Percentiles rank a stretch among this genome's conserved stretches.
phyloP scores from a whole-genome alignment of 2,797 vertebrate genomes.

The Urosaurus nigricauda region DNA sequence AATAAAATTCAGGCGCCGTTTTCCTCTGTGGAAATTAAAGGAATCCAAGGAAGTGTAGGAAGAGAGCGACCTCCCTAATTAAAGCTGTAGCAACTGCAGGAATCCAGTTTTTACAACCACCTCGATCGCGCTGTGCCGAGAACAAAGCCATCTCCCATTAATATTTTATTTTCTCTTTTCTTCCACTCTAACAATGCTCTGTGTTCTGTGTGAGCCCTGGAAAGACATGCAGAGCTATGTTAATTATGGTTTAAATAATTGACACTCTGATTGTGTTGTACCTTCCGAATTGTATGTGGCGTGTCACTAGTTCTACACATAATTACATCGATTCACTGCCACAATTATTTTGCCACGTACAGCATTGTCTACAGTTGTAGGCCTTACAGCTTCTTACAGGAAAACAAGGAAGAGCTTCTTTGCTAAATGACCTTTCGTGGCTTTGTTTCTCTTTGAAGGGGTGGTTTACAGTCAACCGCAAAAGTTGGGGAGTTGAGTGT shows the following conservation, averaged over 20 bases:
- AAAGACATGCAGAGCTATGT: conserved; percentile 87
- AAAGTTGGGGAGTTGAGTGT: conserved; percentile 35
- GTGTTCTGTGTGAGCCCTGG: conserved; percentile 80
- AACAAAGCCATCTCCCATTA: conserved; percentile 94
- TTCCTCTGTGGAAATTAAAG: conserved; percentile 87
- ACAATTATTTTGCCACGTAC: conserved; percentile 65
- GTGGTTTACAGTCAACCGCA: background rate
- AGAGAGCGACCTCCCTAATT: conserved; percentile 92
- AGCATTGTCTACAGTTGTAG: conserved; percentile 54
- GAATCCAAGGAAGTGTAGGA: conserved; percentile 88
- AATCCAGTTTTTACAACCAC: conserved; percentile 86
- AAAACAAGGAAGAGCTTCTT: conserved; percentile 49
- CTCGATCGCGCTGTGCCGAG: conserved; percentile 84
- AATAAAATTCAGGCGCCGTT: conserved; percentile 86
- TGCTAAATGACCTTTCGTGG: conserved; percentile 64
- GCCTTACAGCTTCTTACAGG: conserved; percentile 11
- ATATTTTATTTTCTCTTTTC: conserved; percentile 97
- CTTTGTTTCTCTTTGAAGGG: conserved; percentile 38
- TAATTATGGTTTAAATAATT: conserved; percentile 87
- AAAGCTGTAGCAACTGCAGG: conserved; percentile 89
- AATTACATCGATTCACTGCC: conserved; percentile 75
- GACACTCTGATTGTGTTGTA: conserved; percentile 80
- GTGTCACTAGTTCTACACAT: conserved; percentile 68
- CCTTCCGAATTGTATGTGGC: conserved; percentile 73
- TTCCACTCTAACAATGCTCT: conserved; percentile 91